Evolutionary conservation across 2,888 invertebrate species (phyloP), one percentile per base, ranked within the genome.

Genomic region (Melanophora roralis): DNA sequence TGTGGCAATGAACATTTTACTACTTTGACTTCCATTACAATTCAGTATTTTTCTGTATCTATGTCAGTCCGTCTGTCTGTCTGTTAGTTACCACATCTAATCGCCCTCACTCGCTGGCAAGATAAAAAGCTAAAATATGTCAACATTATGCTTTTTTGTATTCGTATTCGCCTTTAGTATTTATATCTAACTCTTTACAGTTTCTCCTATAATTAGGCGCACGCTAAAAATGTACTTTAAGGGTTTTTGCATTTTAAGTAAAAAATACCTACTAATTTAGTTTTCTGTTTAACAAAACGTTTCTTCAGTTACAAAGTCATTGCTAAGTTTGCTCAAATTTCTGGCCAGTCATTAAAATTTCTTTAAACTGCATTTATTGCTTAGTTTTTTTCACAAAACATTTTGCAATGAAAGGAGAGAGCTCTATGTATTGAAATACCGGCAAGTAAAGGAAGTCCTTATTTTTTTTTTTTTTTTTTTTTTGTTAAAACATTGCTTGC

Each of bases 71-170:
- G n/a, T n/a, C n/a, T n/a, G 27, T 27, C 27, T 40, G 21, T 65
- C 21, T 60, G 40, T 60, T 59, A 49, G 40, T 51, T 51, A 14
- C 74, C 36, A 43, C 64, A 43, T 68, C 57, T 71, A 65, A 76
- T 76, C 75, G 53, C 71, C 79, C 79, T 79, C 74, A 64, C 60
- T 75, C 55, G 71, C 36, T 65, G 67, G 57, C 53, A 76, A 64
- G 55, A 57, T 69, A 76, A 62, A 76, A 69, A 43, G 9, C 57
- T 64, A 59, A 68, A 75, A 59, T 69, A 69, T 68, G 64, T 53
- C 75, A 74, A 34, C 23, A 67, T 40, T 62, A 62, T 55, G 1
- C 49, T 51, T 59, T 40, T 57, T 53, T 64, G n/a, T 55, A 16
- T 23, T 12, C 23, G 21, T 45, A 12, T 43, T 55, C 60, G 43